These are phyloP conservation scores for Microplitis demolitor DNA, from an alignment of 1,140 invertebrate genomes.

Conservation along the genomic window DNA sequence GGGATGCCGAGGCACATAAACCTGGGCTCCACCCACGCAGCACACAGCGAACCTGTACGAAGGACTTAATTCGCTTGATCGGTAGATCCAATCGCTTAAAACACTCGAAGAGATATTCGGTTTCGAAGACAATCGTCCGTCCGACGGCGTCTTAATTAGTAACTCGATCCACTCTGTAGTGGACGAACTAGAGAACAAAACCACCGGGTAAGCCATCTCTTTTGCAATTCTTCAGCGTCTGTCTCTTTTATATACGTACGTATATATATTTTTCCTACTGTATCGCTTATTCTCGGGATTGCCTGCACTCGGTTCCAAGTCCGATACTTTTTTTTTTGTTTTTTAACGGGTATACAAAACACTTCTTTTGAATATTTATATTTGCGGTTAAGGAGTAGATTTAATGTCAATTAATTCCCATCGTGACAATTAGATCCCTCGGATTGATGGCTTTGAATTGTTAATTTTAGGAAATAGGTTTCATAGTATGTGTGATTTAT, in stretches of 20 bases:
- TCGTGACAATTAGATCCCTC: no score
- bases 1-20: neutral
- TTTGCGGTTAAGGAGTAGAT: no score
- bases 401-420: no score
- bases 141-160: conserved; percentile 47
- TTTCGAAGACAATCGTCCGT: conserved; percentile 43
- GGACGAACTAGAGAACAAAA: conserved; percentile 21
- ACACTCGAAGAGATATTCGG: conserved; percentile 40
- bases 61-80: conserved; percentile 36
- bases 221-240: conserved; percentile 30
- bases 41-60: conserved; percentile 18
- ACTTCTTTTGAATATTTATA: no score
- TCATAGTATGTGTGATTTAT: no score
- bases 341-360: no score
- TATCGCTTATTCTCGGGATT: no score
- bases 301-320: no score
- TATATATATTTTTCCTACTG: neutral
- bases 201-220: conserved; percentile 29
- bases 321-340: neutral
- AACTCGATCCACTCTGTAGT: conserved; percentile 28
- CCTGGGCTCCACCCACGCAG: conserved; percentile 26
- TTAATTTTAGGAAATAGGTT: no score
- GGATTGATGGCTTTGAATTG: no score
- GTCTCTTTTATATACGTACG: neutral
- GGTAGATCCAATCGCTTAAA: conserved; percentile 39